A percentile compares a stretch with the other conserved stretches of the same genome.
Evolutionary conservation across 2,888 invertebrate species (phyloP).

Genomic region (Clostera curtula): DNA sequence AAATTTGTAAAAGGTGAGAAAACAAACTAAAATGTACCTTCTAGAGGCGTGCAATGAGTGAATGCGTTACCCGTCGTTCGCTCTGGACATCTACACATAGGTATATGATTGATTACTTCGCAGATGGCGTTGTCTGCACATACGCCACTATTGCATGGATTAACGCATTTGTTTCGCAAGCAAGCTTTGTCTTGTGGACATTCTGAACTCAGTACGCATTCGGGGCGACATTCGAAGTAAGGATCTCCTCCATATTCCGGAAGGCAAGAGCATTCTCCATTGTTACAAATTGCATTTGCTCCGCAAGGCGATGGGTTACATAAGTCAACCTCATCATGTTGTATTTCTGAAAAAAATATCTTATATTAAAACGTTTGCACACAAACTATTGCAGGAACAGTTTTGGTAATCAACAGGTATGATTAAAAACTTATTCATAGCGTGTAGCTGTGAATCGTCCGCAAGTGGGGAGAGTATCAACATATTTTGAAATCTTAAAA

Average conservation of each 20-base stretch:
- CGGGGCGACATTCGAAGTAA: constrained; percentile 79
- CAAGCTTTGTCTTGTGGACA: constrained; percentile 79
- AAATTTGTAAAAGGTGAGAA: too few species aligned
- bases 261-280: constrained; percentile 76
- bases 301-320: constrained; percentile 82
- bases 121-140: constrained; percentile 83
- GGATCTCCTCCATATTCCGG: constrained; percentile 80
- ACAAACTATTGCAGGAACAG: too few species aligned
- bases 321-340: constrained; percentile 57
- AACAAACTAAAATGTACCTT: constrained; percentile 43
- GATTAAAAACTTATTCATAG: too few species aligned
- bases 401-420: too few species aligned
- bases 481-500: too few species aligned
- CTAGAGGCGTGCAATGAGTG: constrained; percentile 69
- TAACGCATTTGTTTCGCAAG: constrained; percentile 79
- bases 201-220: constrained; percentile 80
- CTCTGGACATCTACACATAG: constrained; percentile 82
- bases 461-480: too few species aligned
- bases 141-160: constrained; percentile 80
- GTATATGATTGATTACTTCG: constrained; percentile 81
- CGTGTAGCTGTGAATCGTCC: too few species aligned
- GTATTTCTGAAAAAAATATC: constrained; percentile 33
- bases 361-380: neutral
- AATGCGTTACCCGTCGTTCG: constrained; percentile 81
- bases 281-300: constrained; percentile 72